A percentile compares a stretch with the other conserved stretches of the same genome.
Evolutionary conservation across 2,797 vertebrate genomes (phyloP).

Genomic region (Myotis findleyi): DNA sequence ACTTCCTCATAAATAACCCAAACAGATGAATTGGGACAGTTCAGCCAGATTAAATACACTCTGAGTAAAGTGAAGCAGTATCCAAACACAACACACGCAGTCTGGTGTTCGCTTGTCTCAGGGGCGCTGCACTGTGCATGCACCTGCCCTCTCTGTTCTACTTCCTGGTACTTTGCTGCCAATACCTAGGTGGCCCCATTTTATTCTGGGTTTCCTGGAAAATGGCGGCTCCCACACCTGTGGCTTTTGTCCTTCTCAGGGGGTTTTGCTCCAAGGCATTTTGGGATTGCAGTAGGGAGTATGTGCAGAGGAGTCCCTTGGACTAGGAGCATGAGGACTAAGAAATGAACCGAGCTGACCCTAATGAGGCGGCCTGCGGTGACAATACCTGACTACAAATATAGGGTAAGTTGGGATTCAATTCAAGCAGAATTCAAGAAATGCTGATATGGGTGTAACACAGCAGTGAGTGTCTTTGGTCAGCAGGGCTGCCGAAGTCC

Average conservation of each 20-base stretch:
- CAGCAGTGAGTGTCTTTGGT: neutral
- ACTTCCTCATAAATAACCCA: neutral
- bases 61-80: neutral
- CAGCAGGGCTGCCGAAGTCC: neutral
- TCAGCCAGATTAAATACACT: slow-evolving; percentile 5
- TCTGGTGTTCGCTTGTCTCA: neutral
- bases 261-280: neutral
- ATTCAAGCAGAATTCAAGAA: neutral
- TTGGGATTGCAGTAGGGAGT: neutral
- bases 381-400: neutral
- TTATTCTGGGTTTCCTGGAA: neutral
- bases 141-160: neutral
- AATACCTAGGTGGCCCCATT: neutral
- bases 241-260: neutral
- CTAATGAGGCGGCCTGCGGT: neutral
- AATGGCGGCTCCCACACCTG: neutral
- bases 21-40: neutral
- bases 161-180: neutral
- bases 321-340: neutral
- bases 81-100: neutral
- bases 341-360: neutral
- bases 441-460: neutral
- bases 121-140: too few relatives aligned
- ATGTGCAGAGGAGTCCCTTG: neutral
- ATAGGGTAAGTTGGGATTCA: neutral